A percentile compares a stretch with the other conserved stretches of the same genome.
Evolutionary conservation across 2,888 invertebrate species (phyloP).

Genomic region (Orthosia incerta): DNA sequence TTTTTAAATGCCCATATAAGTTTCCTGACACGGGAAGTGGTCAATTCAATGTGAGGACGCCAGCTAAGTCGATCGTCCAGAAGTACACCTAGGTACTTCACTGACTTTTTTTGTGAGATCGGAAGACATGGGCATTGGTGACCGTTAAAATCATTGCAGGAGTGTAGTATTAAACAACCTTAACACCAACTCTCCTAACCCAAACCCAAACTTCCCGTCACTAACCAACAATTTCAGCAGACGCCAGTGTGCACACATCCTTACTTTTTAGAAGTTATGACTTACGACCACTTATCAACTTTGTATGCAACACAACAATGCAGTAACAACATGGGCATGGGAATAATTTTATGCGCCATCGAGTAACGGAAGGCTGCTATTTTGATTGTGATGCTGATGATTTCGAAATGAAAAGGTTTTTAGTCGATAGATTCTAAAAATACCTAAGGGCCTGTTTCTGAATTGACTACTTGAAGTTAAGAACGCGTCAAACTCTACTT

Average conservation of each 20-base stretch:
- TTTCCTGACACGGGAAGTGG: too few species aligned
- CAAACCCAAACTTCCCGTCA: neutral
- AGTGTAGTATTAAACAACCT: too few species aligned
- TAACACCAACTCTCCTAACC: neutral
- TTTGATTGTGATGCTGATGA: conserved; percentile 11
- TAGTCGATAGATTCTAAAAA: neutral
- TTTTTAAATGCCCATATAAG: too few species aligned
- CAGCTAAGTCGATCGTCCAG: too few species aligned
- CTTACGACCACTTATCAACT: conserved; percentile 55
- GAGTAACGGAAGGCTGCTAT: conserved; percentile 21
- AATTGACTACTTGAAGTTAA: too few species aligned
- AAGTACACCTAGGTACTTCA: too few species aligned
- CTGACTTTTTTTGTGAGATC: too few species aligned
- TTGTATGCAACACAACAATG: conserved; percentile 59
- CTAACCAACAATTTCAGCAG: neutral
- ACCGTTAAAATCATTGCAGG: too few species aligned
- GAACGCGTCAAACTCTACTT: too few species aligned
- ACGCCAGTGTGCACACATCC: conserved; percentile 33
- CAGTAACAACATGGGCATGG: conserved; percentile 11
- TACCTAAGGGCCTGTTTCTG: too few species aligned
- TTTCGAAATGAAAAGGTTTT: conserved; percentile 9
- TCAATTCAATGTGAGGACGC: too few species aligned
- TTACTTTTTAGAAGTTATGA: conserved; percentile 52
- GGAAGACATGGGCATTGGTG: too few species aligned
- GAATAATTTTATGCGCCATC: conserved; percentile 29